A percentile compares a stretch with the other conserved stretches of the same genome.
Conservation (phyloP, 2,113 vertebrate genomes). For the Chiloscyllium plagiosum region DNA sequence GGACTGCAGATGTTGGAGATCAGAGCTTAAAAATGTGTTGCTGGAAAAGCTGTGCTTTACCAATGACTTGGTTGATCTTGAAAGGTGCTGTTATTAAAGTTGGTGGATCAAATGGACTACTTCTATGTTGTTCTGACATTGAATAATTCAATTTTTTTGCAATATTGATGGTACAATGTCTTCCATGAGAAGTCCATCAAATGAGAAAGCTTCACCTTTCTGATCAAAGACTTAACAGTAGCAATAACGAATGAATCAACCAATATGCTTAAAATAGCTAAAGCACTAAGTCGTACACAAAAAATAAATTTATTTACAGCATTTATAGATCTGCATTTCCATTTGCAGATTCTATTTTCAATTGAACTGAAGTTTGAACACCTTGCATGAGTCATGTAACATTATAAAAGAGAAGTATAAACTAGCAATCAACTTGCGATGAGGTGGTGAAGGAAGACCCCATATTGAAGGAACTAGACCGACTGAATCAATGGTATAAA, state of each 20-base stretch:
- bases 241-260: neutral
- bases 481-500: neutral
- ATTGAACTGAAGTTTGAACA: neutral
- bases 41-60: too few species aligned
- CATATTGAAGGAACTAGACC: too few species aligned
- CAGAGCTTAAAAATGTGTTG: too few species aligned
- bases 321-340: neutral
- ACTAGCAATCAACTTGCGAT: neutral
- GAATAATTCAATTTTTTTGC: too few species aligned
- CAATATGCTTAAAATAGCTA: neutral
- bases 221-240: neutral
- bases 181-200: neutral
- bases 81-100: too few species aligned
- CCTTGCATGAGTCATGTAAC: neutral
- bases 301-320: constrained; percentile 18
- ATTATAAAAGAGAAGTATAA: neutral
- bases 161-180: neutral
- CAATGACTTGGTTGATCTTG: too few species aligned
- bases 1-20: too few species aligned
- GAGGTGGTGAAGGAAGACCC: neutral
- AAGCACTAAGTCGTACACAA: neutral
- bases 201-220: neutral
- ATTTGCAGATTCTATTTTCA: neutral
- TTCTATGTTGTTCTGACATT: too few species aligned
- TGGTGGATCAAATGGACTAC: too few species aligned